Conservation (phyloP, 2,888 invertebrate species). For the Pollenia amentaria region DNA sequence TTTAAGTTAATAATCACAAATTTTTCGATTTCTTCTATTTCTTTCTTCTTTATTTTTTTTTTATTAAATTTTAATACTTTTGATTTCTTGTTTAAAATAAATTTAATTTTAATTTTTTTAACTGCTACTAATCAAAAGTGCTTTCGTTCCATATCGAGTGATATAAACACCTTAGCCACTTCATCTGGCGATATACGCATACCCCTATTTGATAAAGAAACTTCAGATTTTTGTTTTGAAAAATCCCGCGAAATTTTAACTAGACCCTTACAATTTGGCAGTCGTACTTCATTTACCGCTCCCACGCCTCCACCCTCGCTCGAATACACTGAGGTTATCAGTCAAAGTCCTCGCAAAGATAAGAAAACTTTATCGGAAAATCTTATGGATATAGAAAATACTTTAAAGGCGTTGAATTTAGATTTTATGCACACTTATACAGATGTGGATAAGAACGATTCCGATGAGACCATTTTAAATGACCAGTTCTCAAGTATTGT, state of each 20-base stretch:
- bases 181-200: constrained; percentile 85
- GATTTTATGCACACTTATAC: constrained; percentile 85
- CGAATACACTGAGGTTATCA: constrained; percentile 68
- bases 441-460: constrained; percentile 84
- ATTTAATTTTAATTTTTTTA: constrained; percentile 46
- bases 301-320: constrained; percentile 74
- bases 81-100: constrained; percentile 62
- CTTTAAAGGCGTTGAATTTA: constrained; percentile 84
- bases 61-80: constrained; percentile 57
- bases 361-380: constrained; percentile 83
- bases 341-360: constrained; percentile 74
- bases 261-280: constrained; percentile 84
- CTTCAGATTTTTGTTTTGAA: constrained; percentile 90
- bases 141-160: constrained; percentile 85
- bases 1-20: background rate
- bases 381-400: constrained; percentile 84
- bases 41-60: constrained; percentile 71
- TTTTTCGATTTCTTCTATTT: constrained; percentile 52
- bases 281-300: constrained; percentile 68
- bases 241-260: constrained; percentile 89
- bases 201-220: constrained; percentile 90
- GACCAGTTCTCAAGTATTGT: constrained; percentile 82
- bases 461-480: constrained; percentile 84
- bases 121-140: constrained; percentile 80
- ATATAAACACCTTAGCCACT: constrained; percentile 84